Base-by-base conservation (phyloP, 2,888 invertebrate species). In the Agonopterix arenella region DNA sequence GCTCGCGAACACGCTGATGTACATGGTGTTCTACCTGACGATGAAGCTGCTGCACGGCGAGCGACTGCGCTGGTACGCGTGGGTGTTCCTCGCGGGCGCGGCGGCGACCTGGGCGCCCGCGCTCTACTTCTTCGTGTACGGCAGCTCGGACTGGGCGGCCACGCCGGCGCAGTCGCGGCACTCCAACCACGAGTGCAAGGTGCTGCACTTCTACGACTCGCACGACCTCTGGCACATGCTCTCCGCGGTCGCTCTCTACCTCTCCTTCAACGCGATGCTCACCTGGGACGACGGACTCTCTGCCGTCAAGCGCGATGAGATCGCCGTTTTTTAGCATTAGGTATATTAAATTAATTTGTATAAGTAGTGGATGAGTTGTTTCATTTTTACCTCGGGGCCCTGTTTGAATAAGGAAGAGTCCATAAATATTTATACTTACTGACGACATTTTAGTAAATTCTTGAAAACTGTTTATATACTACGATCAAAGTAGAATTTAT, bases 181-280 rank as follows among this genome's bases (percentile, higher is more conserved):
- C 46, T 54, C 49, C 54, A 84, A 84, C 70, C 84, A 83, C 71
- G 76, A 80, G 46, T 95, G 94, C 68, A 73, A 42, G 47, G 66
- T 95, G 45, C 73, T 95, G 54, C 83, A 92, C 53, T 97, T 97
- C 82, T 97, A 95, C 80, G 97, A 97, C 81, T 90, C 90, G 59
- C 97, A 97, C 81, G 97, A 97, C 75, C 91, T 97, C 60, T 97
- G 97, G 97, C 96, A 96, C 81, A 92, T 95, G 73, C 84, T 96
- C 53, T 96, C 96, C n/a, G 94, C 96, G 10, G 89, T 92, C 38
- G 94, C 94, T 50, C 93, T 96, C 90, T 96, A 95, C 75, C 93
- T 95, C 72, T 94, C 95, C 42, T 96, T 96, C 78, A 93, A 94
- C 92, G 93, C 93, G 42, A 81, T 97, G 67, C 89, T 97, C 55